Evolutionary conservation across 2,113 vertebrate genomes (phyloP), one percentile per base, ranked within the genome.

Genomic region (Dasyprocta punctata): DNA sequence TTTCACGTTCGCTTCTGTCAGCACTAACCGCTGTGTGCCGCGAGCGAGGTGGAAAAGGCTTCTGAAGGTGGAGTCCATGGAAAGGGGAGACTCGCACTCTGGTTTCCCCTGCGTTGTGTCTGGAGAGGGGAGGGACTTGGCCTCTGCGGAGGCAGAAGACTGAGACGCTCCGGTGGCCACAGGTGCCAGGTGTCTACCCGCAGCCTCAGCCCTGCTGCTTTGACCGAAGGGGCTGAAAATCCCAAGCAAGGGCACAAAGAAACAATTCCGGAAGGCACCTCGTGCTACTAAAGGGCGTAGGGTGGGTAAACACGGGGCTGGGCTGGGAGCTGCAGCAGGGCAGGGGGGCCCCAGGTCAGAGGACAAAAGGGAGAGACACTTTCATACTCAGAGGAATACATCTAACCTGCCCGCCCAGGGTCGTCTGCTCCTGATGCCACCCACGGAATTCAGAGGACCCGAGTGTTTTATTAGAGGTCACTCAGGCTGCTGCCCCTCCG

Each of bases 1-100:
- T 98, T 98, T 98, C 97, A 97, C 98, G 98, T 97, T 90, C 90
- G 97, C 97, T 98, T 97, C 98, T 98, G 98, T 98, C 98, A 98
- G 98, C 98, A 96, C 97, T 97, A 86, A 98, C 97, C 96, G 89
- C 82, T 81, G 97, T 17, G 85, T 58, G 82, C 97, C 95, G 28
- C 86, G 77, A 80, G 58, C 83, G 24, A 65, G 77, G 97, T 65
- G 77, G 96, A 97, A 96, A 94, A 98, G 97, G 96, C 95, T 91
- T 95, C 97, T 36, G 47, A 98, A 88, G 97, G 98, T 95, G 98
- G 98, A 83, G 4, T 96, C 83, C 96, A 65, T 38, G 97, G 85
- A 0, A 65, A 80, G 95, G 95, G 98, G 98, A 96, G 96, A 95
- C 97, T 47, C 28, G 86, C 98, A 97, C 86, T 98, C 98, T 98